These are phyloP conservation scores for Plutomurus gul DNA, from an alignment of 1,140 invertebrate genomes.

Conservation along the genomic window DNA sequence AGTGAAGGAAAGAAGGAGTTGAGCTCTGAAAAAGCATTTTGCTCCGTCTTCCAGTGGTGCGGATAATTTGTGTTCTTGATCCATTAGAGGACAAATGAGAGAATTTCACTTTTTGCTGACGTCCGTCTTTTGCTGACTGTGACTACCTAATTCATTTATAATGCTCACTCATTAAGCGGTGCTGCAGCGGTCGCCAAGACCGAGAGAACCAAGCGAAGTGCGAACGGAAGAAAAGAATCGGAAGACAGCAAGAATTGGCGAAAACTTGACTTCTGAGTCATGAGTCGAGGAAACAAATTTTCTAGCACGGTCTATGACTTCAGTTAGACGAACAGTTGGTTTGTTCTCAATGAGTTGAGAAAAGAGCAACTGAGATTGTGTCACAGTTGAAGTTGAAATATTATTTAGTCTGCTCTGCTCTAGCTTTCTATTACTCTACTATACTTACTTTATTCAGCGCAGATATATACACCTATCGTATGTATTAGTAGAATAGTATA, in stretches of 20 bases:
- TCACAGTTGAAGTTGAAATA: slow-evolving; percentile 27
- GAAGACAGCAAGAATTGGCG: background rate
- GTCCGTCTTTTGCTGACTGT: slow-evolving; percentile 25
- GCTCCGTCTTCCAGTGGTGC: background rate
- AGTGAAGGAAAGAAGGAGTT: background rate
- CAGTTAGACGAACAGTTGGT: slow-evolving; percentile 3
- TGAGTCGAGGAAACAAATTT: background rate
- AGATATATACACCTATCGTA: no score
- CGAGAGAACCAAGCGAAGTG: background rate
- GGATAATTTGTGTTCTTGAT: slow-evolving; percentile 44
- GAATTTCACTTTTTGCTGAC: slow-evolving; percentile 31
- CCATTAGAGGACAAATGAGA: slow-evolving; percentile 39
- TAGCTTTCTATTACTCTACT: no score
- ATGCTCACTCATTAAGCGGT: slow-evolving; percentile 33
- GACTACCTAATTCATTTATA: slow-evolving; percentile 45
- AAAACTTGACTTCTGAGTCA: background rate
- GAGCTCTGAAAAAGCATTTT: background rate
- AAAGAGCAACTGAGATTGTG: slow-evolving; percentile 16
- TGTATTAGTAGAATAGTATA: no score
- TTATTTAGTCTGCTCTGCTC: slow-evolving; percentile 12
- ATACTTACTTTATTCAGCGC: no score
- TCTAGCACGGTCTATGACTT: background rate
- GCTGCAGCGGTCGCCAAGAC: background rate
- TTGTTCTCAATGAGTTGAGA: slow-evolving; percentile 11
- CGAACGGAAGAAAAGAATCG: background rate